Conservation (phyloP, 2,797 vertebrate species). For the Cebuella pygmaea region DNA sequence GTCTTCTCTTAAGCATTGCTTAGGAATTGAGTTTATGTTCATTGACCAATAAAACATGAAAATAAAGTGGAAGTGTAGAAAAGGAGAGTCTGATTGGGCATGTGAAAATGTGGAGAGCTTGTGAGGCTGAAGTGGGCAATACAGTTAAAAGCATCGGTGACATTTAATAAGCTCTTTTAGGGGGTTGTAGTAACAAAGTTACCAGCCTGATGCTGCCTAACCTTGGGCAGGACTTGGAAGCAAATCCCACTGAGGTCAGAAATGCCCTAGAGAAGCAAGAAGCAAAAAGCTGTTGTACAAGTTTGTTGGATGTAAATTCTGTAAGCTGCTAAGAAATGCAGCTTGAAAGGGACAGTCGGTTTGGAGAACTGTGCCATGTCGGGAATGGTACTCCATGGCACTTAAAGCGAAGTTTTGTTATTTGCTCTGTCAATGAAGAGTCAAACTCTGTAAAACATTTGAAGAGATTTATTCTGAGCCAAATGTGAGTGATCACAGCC, state of each 20-base stretch:
- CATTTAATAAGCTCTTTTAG: neutral
- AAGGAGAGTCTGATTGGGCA: neutral
- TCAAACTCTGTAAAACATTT: too few species aligned
- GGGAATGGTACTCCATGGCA: fast-evolving
- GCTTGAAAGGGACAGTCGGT: neutral
- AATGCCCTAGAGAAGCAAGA: too few species aligned
- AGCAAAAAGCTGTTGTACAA: fast-evolving
- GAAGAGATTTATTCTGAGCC: too few species aligned
- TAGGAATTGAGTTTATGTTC: neutral
- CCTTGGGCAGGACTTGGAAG: neutral
- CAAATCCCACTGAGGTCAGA: too few species aligned
- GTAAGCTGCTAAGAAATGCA: too few species aligned
- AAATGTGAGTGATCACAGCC: too few species aligned
- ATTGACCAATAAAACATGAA: neutral
- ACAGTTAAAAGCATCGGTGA: too few species aligned
- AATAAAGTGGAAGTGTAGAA: neutral
- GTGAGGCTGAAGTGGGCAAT: neutral
- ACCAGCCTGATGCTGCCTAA: neutral
- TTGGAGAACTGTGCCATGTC: neutral
- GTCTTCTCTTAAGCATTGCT: neutral
- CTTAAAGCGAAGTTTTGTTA: fast-evolving
- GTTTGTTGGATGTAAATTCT: neutral
- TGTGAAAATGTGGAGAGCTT: neutral
- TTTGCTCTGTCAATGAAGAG: neutral
- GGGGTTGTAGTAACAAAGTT: neutral